Conservation (phyloP, 2,888 invertebrate genomes). For the Andrena bucephala region DNA sequence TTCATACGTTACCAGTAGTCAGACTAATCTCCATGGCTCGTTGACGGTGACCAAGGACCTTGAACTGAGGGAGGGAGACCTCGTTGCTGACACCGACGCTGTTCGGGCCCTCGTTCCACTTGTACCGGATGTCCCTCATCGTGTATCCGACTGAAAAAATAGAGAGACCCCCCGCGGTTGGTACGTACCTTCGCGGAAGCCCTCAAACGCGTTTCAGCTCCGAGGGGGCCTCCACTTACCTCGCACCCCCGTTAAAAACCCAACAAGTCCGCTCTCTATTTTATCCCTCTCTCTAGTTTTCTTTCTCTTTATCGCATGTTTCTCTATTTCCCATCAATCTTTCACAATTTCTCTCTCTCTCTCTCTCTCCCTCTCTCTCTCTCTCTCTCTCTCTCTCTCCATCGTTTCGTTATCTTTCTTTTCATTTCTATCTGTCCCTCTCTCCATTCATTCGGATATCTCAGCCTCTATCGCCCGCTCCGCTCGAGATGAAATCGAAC, state of each 20-base stretch:
- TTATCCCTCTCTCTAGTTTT: slow-evolving; percentile 45
- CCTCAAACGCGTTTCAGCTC: slow-evolving; percentile 76
- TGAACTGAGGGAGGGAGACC: slow-evolving; percentile 98
- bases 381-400: slow-evolving; percentile 2
- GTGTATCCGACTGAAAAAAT: slow-evolving; percentile 96
- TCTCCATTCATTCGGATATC: slow-evolving; percentile 18
- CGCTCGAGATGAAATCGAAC: slow-evolving; percentile 34
- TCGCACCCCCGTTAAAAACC: slow-evolving; percentile 79
- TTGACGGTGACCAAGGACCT: slow-evolving; percentile 98
- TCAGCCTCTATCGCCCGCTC: slow-evolving; percentile 9
- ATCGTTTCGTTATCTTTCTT: slow-evolving; percentile 18
- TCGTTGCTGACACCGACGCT: slow-evolving; percentile 98
- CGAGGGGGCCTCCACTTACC: slow-evolving; percentile 80
- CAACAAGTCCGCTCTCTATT: slow-evolving; percentile 80
- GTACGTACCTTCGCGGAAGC: slow-evolving; percentile 83
- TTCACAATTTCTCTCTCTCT: not conserved
- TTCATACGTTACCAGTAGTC: slow-evolving; percentile 93
- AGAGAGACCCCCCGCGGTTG: slow-evolving; percentile 84
- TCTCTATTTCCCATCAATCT: slow-evolving; percentile 9
- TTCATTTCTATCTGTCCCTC: slow-evolving; percentile 37
- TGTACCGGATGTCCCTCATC: slow-evolving; percentile 98
- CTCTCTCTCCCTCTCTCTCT: slow-evolving; percentile 3
- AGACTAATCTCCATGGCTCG: slow-evolving; percentile 98
- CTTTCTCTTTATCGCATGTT: slow-evolving; percentile 37
- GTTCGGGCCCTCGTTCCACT: slow-evolving; percentile 98